Percentiles rank a stretch among this genome's conserved stretches.
Evolutionary conservation across 2,888 invertebrate genomes (phyloP).

Genomic region (Sturmia bella): DNA sequence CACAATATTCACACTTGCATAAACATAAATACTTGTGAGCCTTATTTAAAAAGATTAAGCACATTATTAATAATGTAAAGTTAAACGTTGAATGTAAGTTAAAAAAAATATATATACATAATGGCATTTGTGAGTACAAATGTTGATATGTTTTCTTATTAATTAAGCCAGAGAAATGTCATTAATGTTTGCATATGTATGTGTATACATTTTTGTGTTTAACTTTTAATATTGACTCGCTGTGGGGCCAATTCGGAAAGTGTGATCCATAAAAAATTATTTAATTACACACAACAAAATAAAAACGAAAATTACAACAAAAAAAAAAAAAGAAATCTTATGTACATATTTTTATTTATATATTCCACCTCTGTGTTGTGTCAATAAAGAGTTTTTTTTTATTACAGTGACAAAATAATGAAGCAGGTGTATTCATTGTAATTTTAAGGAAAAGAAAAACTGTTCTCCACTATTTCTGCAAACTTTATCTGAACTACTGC

Average conservation of each 20-base stretch:
- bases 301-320: background rate
- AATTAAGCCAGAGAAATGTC: conserved; percentile 52
- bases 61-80: conserved; percentile 29
- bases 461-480: too few relatives aligned
- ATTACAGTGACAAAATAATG: too few relatives aligned
- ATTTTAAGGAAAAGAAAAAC: too few relatives aligned
- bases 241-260: background rate
- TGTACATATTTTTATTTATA: too few relatives aligned
- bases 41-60: conserved; percentile 48
- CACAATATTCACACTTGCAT: conserved; percentile 7
- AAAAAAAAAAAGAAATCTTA: too few relatives aligned
- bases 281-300: conserved; percentile 14
- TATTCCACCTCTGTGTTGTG: too few relatives aligned
- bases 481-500: too few relatives aligned
- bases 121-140: background rate
- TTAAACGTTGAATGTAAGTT: background rate
- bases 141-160: conserved; percentile 29
- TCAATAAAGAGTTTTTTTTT: too few relatives aligned
- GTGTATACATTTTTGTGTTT: background rate
- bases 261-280: background rate
- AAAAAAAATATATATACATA: too few relatives aligned
- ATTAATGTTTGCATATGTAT: background rate
- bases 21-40: conserved; percentile 31
- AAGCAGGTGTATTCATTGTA: too few relatives aligned
- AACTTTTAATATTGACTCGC: background rate